Base-by-base conservation (phyloP, 2,113 vertebrate genomes). In the Pseudopipra pipra region DNA sequence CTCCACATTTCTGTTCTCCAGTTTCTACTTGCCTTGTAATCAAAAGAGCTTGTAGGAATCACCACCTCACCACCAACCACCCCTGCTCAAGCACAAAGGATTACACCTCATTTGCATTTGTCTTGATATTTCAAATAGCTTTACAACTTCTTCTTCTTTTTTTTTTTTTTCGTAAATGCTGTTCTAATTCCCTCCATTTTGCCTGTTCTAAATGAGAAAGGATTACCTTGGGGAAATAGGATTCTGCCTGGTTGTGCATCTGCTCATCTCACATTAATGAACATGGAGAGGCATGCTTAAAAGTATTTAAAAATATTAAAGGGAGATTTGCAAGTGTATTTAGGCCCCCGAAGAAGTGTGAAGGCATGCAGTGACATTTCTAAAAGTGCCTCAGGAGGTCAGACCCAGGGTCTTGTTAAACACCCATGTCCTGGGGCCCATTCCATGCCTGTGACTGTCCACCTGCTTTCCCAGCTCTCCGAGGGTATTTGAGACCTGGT, bases 201-300 rank as follows among this genome's bases (percentile, higher is more conserved):
- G 82, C 93, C 80, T 94, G 76, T 80, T 91, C 46, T 21, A 88
- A 93, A 90, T 63, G 75, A 58, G 79, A 63, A 88, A 75, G 79
- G 90, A 92, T 96, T 96, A 93, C 93, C 61, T 44, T 78, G 44
- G 83, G 85, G 86, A 90, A 96, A 95, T 90, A 95, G 93, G 90
- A 94, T 96, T 96, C 96, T 92, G 86, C 84, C 93, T 95, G 95
- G 86, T 90, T 94, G 88, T 90, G 90, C 92, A 94, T 92, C 96
- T 76, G 14, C 95, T 95, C 83, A 87, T 79, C 83, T 86, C 70
- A 70, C 79, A 14, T 70, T 95, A 93, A 93, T 84, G 85, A 96
- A 83, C 79, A 54, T 65, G 65, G 92, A 96, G 83, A 96, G 83
- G 72, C 86, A 39, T 86, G 83, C 73, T 93, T 95, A 39, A 75